phyloP scores from a whole-genome alignment of 2,113 vertebrate species.

The Gasterosteus aculeatus region DNA sequence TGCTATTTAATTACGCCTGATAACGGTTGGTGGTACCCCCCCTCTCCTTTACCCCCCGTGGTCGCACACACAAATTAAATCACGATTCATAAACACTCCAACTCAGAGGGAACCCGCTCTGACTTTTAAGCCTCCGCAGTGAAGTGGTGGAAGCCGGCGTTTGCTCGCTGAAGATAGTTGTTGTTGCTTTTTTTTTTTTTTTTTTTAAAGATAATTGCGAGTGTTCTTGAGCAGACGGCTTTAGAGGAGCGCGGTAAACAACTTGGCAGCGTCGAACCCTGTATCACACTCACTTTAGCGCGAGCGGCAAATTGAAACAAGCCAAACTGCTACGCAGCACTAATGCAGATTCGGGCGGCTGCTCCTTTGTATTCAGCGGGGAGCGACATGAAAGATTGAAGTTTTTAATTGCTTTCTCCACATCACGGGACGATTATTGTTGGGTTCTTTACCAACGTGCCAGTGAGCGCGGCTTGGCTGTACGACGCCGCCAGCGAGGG shows the following conservation, averaged over 20 bases:
- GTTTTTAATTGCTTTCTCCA: constrained; percentile 83
- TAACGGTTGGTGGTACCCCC: constrained; percentile 71
- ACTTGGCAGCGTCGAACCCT: constrained; percentile 66
- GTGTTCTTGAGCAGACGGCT: constrained; percentile 71
- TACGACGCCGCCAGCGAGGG: constrained; percentile 30
- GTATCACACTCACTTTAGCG: constrained; percentile 67
- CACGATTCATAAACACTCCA: constrained; percentile 69
- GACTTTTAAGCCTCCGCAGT: constrained; percentile 69
- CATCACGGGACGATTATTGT: constrained; percentile 74
- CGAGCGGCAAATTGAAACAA: constrained; percentile 76
- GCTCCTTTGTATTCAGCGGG: constrained; percentile 75
- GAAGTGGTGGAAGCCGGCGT: constrained; percentile 66
- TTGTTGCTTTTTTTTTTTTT: constrained; percentile 4
- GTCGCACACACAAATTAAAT: constrained; percentile 69
- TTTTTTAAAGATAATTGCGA: constrained; percentile 77
- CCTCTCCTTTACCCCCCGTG: constrained; percentile 65
- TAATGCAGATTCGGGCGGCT: constrained; percentile 69
- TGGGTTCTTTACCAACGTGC: constrained; percentile 70
- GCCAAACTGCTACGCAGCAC: constrained; percentile 63
- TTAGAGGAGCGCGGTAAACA: constrained; percentile 72
- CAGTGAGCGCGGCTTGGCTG: constrained; percentile 58
- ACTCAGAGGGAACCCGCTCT: constrained; percentile 63
- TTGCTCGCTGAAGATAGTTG: constrained; percentile 50
- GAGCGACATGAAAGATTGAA: constrained; percentile 79
- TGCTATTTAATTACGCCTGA: constrained; percentile 72